Conservation (phyloP, 1,140 invertebrate genomes). For the Orchesella cincta region DNA sequence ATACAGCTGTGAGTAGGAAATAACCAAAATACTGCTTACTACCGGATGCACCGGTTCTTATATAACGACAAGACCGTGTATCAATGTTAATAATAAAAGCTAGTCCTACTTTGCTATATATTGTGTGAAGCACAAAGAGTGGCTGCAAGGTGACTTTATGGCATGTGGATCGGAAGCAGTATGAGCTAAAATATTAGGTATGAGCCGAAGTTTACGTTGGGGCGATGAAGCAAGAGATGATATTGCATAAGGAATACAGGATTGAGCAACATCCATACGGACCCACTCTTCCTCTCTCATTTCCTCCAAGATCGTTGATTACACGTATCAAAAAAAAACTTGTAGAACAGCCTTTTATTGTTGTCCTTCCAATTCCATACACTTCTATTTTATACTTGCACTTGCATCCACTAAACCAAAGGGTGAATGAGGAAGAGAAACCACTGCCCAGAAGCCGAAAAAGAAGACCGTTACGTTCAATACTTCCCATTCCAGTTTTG, state of each 20-base stretch:
- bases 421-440: background rate
- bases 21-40: background rate
- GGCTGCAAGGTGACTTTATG: background rate
- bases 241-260: background rate
- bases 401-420: background rate
- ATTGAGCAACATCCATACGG: constrained; percentile 5
- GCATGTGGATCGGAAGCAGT: background rate
- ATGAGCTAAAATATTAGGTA: background rate
- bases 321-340: background rate
- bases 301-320: constrained; percentile 9
- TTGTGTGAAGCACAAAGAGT: background rate
- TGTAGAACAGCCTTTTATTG: background rate
- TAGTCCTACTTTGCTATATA: background rate
- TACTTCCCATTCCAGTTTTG: background rate
- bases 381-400: background rate
- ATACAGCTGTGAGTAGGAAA: constrained; percentile 10
- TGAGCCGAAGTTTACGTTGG: background rate
- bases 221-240: background rate
- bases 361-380: background rate
- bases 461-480: background rate
- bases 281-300: background rate
- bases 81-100: background rate
- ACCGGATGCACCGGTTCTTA: background rate
- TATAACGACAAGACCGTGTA: background rate
- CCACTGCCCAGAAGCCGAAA: background rate